Evolutionary conservation across 2,888 invertebrate genomes (phyloP), one percentile per base, ranked within the genome.

Genomic region (Steinernema hermaphroditum): DNA sequence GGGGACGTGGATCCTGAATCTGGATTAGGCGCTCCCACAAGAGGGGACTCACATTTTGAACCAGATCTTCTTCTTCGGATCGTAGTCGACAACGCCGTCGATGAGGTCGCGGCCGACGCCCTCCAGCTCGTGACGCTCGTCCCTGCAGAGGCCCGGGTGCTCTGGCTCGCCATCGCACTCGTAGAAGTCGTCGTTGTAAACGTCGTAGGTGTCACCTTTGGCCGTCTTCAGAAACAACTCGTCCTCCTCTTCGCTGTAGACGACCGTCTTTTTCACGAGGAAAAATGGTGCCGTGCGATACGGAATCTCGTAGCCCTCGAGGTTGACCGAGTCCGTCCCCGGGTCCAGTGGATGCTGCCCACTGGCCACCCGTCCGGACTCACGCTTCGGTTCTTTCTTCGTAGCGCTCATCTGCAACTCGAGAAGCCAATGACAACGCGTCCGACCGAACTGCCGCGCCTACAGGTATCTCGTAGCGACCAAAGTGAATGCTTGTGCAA

Each of bases 161-260:
- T 62, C 62, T 2, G 62, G 62, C 16, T 62, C 27, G 46, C 46
- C 46, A 9, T 46, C 46, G 32, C 62, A 62, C 34, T 62, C 62
- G 4, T 16, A 24, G 34, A 32, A 62, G 32, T 62, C 62, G 34
- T 62, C 62, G 62, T 62, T 62, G 62, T 62, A 62, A 16, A 62
- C 14, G 62, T 62, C 62, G 6, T 62, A 12, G 4, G 62, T 62
- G 62, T 62, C 62, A 12, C 62, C 62, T 16, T 32, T 27, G 27
- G 14, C 14, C 29, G 29, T 34, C 50, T 50, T 50, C 32, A 16
- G 27, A 6, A 16, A 2, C 32, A 32, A 12, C 32, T 9, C 34
- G 62, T 62, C 62, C 62, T 62, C 62, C 29, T 62, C 62, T n/a
- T 62, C 62, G 62, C 62, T 62, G 62, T 62, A 62, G 16, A 16